phyloP scores from a whole-genome alignment of 1,140 invertebrate species.

The Ruditapes philippinarum region DNA sequence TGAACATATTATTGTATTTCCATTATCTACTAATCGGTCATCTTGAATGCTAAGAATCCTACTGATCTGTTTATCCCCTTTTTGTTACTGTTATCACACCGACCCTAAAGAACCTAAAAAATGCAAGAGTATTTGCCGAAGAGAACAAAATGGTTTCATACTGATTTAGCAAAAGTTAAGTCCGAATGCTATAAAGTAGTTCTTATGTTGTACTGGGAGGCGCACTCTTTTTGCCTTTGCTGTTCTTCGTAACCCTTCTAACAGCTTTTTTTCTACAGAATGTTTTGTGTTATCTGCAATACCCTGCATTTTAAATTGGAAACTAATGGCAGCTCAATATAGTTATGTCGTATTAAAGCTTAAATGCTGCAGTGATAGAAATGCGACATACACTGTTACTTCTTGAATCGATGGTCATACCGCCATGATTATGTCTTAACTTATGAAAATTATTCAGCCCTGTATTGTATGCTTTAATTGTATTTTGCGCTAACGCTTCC shows the following conservation, averaged over 20 bases:
- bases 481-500: no score
- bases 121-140: neutral
- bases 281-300: slow-evolving; percentile 25
- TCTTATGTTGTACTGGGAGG: neutral
- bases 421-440: slow-evolving; percentile 4
- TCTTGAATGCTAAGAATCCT: no score
- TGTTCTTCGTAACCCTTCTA: slow-evolving; percentile 13
- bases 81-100: neutral
- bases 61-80: no score
- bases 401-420: slow-evolving; percentile 11
- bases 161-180: neutral
- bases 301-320: neutral
- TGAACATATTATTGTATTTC: slow-evolving; percentile 4
- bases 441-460: slow-evolving; percentile 6
- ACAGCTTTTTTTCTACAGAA: neutral
- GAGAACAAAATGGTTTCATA: slow-evolving; percentile 21
- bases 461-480: no score
- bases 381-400: slow-evolving; percentile 9
- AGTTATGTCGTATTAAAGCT: neutral
- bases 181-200: neutral
- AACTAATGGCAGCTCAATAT: neutral
- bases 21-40: neutral
- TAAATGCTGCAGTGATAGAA: neutral
- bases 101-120: slow-evolving; percentile 24
- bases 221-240: no score